Percentiles rank a stretch among this genome's conserved stretches.
These are phyloP conservation scores for Amblyopsis rosae DNA, from an alignment of 2,113 vertebrate genomes.

Conservation along the genomic window DNA sequence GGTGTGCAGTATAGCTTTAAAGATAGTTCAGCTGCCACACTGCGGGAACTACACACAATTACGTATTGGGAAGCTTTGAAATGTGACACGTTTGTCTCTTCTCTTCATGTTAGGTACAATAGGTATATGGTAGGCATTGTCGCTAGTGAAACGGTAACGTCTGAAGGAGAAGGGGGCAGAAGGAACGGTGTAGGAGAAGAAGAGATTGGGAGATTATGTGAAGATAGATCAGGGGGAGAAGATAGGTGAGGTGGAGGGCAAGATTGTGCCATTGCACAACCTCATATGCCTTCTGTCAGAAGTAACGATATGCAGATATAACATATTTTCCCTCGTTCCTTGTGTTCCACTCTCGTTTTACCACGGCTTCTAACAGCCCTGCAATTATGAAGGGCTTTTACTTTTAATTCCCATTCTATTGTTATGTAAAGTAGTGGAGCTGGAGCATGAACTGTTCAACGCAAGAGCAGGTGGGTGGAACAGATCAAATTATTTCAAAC, in stretches of 20 bases:
- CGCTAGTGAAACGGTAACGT: neutral
- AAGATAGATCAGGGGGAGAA: neutral
- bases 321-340: slow-evolving; percentile 20
- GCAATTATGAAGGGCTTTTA: slow-evolving; percentile 66
- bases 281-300: neutral
- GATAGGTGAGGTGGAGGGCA: neutral
- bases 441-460: slow-evolving; percentile 16
- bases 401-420: slow-evolving; percentile 47
- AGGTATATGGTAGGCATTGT: neutral
- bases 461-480: slow-evolving; percentile 57
- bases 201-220: neutral
- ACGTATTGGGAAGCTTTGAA: neutral
- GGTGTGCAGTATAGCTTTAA: too few relatives aligned
- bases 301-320: neutral
- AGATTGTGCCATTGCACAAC: neutral
- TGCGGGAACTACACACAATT: too few relatives aligned
- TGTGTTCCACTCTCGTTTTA: slow-evolving; percentile 24
- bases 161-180: neutral
- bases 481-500: slow-evolving; percentile 53
- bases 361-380: slow-evolving; percentile 39
- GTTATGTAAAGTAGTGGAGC: slow-evolving; percentile 54
- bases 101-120: neutral
- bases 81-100: too few relatives aligned
- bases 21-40: too few relatives aligned
- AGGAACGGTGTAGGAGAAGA: neutral